These are phyloP conservation scores for Drosophila fulvimacula DNA, from an alignment of 2,888 invertebrate species.

Conservation along the genomic window DNA sequence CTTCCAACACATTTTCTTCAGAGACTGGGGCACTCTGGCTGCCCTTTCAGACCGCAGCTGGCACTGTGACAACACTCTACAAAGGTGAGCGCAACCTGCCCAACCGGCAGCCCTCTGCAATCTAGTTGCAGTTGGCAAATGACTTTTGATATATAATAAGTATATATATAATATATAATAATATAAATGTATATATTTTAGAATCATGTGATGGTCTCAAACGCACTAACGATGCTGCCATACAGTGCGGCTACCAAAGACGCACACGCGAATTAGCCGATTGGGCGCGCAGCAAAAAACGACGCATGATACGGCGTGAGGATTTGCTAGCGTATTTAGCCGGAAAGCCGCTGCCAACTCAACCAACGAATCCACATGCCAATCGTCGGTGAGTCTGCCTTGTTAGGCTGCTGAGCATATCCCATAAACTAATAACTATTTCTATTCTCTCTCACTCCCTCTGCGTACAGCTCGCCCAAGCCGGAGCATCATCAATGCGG, in stretches of 20 bases:
- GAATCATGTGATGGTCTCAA: constrained; percentile 90
- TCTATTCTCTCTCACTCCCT: neutral
- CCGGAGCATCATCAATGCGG: constrained; percentile 72
- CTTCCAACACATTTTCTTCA: constrained; percentile 83
- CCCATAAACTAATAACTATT: neutral
- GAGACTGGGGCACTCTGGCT: constrained; percentile 89
- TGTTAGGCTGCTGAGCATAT: constrained; percentile 9
- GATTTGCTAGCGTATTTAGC: constrained; percentile 91
- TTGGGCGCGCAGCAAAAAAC: constrained; percentile 90
- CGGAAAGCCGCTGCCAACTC: constrained; percentile 88
- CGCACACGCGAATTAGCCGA: constrained; percentile 90
- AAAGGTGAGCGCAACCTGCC: constrained; percentile 86
- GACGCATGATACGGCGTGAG: constrained; percentile 89
- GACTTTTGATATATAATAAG: neutral
- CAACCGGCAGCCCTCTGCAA: neutral
- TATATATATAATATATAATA: neutral
- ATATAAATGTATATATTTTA: constrained; percentile 70
- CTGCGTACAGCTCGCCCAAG: constrained; percentile 81
- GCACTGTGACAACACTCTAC: constrained; percentile 90
- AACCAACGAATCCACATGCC: constrained; percentile 85
- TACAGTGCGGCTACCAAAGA: constrained; percentile 90
- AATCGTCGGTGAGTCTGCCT: constrained; percentile 83
- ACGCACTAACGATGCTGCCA: constrained; percentile 89
- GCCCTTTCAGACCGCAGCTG: constrained; percentile 92
- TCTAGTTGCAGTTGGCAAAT: neutral